Percentiles rank a stretch among this genome's conserved stretches.
Evolutionary conservation across 1,140 invertebrate genomes (phyloP).

Genomic region (Anoplophora glabripennis): DNA sequence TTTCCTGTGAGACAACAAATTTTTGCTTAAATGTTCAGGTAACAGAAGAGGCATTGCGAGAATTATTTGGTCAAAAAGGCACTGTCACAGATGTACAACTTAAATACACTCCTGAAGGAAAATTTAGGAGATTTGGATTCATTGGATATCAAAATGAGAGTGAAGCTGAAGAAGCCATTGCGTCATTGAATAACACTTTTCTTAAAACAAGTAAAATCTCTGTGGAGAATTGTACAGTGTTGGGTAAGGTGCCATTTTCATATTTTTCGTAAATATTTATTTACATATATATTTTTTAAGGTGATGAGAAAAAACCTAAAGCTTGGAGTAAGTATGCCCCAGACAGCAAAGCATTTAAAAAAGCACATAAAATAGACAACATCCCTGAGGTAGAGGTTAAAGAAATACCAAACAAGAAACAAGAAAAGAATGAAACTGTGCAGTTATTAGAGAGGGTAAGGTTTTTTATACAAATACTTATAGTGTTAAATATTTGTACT

Average conservation of each 20-base stretch:
- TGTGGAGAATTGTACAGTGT: constrained; percentile 72
- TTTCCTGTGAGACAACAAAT: not conserved
- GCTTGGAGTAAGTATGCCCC: constrained; percentile 84
- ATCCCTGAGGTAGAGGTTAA: constrained; percentile 5
- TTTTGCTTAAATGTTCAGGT: constrained; percentile 59
- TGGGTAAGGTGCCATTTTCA: constrained; percentile 52
- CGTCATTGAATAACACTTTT: constrained; percentile 81
- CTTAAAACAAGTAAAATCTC: constrained; percentile 76
- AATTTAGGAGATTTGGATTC: constrained; percentile 90
- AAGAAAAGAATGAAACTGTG: constrained; percentile 50
- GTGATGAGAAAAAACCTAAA: constrained; percentile 79
- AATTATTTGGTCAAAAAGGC: constrained; percentile 77
- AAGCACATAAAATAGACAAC: constrained; percentile 47
- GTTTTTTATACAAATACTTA: too few relatives aligned
- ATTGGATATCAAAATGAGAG: constrained; percentile 81
- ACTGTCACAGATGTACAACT: constrained; percentile 87
- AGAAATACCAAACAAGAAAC: constrained; percentile 35
- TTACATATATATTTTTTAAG: constrained; percentile 46
- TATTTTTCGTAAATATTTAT: constrained; percentile 11
- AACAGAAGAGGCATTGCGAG: constrained; percentile 70
- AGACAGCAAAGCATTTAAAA: constrained; percentile 65
- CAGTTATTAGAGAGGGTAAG: constrained; percentile 67
- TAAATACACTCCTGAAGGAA: constrained; percentile 87
- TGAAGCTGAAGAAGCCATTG: constrained; percentile 70
- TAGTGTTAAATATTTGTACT: too few relatives aligned